A percentile compares a stretch with the other conserved stretches of the same genome.
Conservation (phyloP, 2,113 vertebrate genomes). For the Lepidothrix coronata region DNA sequence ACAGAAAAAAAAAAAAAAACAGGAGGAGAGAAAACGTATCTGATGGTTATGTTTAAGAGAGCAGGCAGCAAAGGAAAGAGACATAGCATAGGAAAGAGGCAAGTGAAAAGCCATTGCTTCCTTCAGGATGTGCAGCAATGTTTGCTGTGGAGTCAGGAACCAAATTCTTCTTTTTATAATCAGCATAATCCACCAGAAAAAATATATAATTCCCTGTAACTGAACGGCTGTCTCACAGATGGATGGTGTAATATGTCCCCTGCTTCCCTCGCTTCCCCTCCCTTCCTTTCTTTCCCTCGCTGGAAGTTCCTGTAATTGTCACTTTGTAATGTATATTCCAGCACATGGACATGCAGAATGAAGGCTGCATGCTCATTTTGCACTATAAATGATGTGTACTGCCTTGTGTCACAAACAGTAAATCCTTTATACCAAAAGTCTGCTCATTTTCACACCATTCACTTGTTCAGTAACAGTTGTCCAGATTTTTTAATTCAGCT, state of each 20-base stretch:
- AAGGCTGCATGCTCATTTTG: conserved; percentile 54
- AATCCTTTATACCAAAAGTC: conserved; percentile 79
- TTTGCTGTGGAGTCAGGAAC: conserved; percentile 41
- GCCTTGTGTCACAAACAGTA: conserved; percentile 81
- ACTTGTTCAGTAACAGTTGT: conserved; percentile 81
- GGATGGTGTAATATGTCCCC: conserved; percentile 75
- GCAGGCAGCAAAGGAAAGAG: not conserved
- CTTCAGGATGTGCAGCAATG: conserved; percentile 50
- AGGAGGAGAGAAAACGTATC: not conserved
- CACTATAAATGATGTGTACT: conserved; percentile 69
- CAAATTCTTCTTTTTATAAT: conserved; percentile 78
- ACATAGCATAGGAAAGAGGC: not conserved
- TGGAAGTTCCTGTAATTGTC: conserved; percentile 69
- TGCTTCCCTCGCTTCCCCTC: not conserved
- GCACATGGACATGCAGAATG: conserved; percentile 55
- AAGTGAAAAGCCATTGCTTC: conserved; percentile 71
- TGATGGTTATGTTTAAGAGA: not conserved
- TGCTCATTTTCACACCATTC: conserved; percentile 85
- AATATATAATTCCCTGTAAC: conserved; percentile 78
- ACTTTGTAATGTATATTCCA: conserved; percentile 74
- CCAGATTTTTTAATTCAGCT: conserved; percentile 80
- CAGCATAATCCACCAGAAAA: conserved; percentile 81
- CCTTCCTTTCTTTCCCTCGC: conserved; percentile 55
- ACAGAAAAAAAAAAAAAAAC: not conserved
- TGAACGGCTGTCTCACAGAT: conserved; percentile 81